These are phyloP conservation scores for Agrilus planipennis DNA, from an alignment of 1,140 invertebrate genomes.

Conservation along the genomic window DNA sequence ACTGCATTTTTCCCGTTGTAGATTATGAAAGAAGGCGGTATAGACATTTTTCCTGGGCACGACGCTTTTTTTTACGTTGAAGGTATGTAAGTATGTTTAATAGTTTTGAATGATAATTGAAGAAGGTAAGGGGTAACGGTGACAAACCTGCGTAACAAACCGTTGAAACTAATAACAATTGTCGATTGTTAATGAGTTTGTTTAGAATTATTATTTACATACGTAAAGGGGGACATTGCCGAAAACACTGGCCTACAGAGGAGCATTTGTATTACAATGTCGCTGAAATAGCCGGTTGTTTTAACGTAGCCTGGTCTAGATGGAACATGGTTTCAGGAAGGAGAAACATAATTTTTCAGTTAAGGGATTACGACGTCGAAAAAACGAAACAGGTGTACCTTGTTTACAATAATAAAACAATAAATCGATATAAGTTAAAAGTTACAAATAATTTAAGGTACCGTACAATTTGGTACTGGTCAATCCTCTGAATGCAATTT, in stretches of 20 bases:
- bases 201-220: neutral
- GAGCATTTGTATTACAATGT: slow-evolving; percentile 74
- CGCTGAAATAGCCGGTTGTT: slow-evolving; percentile 58
- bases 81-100: slow-evolving; percentile 29
- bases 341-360: slow-evolving; percentile 58
- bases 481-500: slow-evolving; percentile 45
- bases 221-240: slow-evolving; percentile 36
- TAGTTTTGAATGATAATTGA: too few species aligned
- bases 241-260: slow-evolving; percentile 65
- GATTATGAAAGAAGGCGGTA: slow-evolving; percentile 60
- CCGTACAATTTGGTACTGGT: slow-evolving; percentile 46
- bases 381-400: slow-evolving; percentile 40
- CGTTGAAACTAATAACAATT: too few species aligned
- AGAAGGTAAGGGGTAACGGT: too few species aligned
- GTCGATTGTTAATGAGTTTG: neutral
- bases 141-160: too few species aligned
- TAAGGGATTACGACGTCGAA: slow-evolving; percentile 51
- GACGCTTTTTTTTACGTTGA: slow-evolving; percentile 78
- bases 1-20: too few species aligned
- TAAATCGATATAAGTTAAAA: neutral
- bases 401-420: neutral
- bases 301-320: slow-evolving; percentile 79
- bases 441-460: slow-evolving; percentile 27
- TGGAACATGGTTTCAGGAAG: slow-evolving; percentile 64
- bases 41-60: slow-evolving; percentile 80